A percentile compares a stretch with the other conserved stretches of the same genome.
phyloP scores from a whole-genome alignment of 2,113 vertebrate species.

The Oceanodroma tethys region DNA sequence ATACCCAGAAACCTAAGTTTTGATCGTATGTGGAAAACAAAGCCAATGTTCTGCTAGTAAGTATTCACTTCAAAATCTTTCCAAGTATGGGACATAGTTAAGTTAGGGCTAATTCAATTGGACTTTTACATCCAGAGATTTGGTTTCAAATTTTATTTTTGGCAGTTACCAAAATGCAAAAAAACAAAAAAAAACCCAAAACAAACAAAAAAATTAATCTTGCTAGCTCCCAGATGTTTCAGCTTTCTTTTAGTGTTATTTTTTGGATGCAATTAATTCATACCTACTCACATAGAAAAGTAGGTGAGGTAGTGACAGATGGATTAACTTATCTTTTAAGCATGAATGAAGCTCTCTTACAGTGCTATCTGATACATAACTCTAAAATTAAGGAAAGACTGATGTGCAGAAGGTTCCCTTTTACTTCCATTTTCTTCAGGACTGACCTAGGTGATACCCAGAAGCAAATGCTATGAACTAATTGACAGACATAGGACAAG shows the following conservation, averaged over 20 bases:
- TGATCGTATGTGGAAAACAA: not conserved
- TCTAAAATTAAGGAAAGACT: not conserved
- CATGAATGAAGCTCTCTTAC: not conserved
- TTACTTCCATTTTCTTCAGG: not conserved
- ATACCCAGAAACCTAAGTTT: not conserved
- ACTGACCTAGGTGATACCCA: not conserved
- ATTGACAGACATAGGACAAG: not conserved
- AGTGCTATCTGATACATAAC: not conserved
- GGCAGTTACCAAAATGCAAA: not conserved
- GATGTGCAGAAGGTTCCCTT: not conserved
- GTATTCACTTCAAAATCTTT: not conserved
- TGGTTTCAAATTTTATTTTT: not conserved
- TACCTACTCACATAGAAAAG: not conserved
- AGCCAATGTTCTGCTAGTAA: not conserved
- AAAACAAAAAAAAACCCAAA: not conserved
- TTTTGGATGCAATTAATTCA: not conserved
- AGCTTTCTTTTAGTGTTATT: not conserved
- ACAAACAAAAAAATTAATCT: not conserved
- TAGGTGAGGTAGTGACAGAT: not conserved
- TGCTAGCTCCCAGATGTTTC: not conserved
- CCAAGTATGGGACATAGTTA: not conserved
- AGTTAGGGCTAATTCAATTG: not conserved
- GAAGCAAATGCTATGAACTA: not conserved
- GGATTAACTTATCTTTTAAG: not conserved
- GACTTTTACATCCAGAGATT: not conserved